Base-by-base conservation (phyloP, 1,140 invertebrate species). In the Muscidifurax raptorellus region DNA sequence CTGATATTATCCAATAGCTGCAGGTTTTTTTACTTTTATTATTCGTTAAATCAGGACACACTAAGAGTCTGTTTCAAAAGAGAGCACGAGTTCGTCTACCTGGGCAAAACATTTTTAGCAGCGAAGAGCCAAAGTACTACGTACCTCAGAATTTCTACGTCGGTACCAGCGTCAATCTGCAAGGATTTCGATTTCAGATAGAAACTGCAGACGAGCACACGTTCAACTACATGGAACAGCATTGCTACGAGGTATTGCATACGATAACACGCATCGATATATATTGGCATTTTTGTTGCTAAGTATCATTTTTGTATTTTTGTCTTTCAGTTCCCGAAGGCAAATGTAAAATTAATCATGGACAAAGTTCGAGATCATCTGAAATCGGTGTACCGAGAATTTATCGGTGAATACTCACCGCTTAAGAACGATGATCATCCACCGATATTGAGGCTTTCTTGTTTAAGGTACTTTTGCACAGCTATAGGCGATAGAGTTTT, bases 181-280 rank as follows among this genome's bases (percentile, higher is more conserved):
- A 96, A 90, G 94, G 95, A 87, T 97, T 97, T 90, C 92, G 95
- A 22, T 98, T 98, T 90, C 89, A 96, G 82, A 91, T 98, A 7
- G 93, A 95, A 27, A 95, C 95, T 40, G 97, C 97, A 12, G 98
- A 99, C 91, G 96, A 98, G 90, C 98, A 98, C 91, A 96, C 96
- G 5, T 93, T 98, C 80, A 94, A 95, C 71, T 98, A 97, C 90
- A 97, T 98, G 97, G 98, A 99, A 91, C 89, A 95, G n/a, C 93
- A 97, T 92, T 90, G 94, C 82, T 89, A 95, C 85, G 94, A 97
- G 94, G 97, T 97, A 89, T 90, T n/a, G 32, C 10, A 40, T 40
- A 9, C 36, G 7, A 87, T 72, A 72, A 9, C 12, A 69, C n/a
- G n/a, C 27, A 69, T 69, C 12, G 67, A 28, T 28, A 25, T 25